Conservation (phyloP, 2,113 vertebrate genomes). For the Silurus asotus region DNA sequence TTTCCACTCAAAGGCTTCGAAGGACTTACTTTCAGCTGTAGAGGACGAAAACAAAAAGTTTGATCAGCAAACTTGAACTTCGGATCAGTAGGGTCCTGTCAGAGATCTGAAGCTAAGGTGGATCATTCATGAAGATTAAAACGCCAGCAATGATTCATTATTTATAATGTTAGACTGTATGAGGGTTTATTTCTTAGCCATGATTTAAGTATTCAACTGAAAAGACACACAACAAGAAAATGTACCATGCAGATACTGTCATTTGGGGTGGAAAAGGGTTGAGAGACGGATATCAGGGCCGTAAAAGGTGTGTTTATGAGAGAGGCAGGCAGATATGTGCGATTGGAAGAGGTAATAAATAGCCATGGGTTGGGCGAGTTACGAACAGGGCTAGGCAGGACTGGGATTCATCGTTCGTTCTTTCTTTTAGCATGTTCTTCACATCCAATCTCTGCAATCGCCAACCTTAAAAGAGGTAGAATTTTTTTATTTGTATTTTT, state of each 20-base stretch:
- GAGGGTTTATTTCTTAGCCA: not conserved
- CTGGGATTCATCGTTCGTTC: too few relatives aligned
- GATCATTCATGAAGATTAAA: not conserved
- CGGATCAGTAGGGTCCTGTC: not conserved
- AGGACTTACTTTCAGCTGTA: constrained; percentile 31
- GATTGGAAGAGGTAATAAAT: too few relatives aligned
- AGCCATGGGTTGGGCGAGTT: too few relatives aligned
- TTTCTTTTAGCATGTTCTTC: too few relatives aligned
- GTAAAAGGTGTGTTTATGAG: too few relatives aligned
- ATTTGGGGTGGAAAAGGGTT: too few relatives aligned
- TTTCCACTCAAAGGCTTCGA: constrained; percentile 36
- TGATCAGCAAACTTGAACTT: not conserved
- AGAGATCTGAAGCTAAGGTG: not conserved
- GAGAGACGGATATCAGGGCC: too few relatives aligned
- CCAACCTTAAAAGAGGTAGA: too few relatives aligned
- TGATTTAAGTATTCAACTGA: not conserved
- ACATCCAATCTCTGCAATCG: too few relatives aligned
- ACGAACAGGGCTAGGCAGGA: too few relatives aligned
- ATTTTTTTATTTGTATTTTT: too few relatives aligned
- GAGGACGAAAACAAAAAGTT: constrained; percentile 15
- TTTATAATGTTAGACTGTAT: not conserved
- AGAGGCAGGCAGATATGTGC: too few relatives aligned
- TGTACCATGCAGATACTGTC: not conserved
- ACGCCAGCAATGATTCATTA: not conserved
- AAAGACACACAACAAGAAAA: not conserved